Conservation (phyloP, 2,113 vertebrate genomes). For the Zosterops borbonicus region DNA sequence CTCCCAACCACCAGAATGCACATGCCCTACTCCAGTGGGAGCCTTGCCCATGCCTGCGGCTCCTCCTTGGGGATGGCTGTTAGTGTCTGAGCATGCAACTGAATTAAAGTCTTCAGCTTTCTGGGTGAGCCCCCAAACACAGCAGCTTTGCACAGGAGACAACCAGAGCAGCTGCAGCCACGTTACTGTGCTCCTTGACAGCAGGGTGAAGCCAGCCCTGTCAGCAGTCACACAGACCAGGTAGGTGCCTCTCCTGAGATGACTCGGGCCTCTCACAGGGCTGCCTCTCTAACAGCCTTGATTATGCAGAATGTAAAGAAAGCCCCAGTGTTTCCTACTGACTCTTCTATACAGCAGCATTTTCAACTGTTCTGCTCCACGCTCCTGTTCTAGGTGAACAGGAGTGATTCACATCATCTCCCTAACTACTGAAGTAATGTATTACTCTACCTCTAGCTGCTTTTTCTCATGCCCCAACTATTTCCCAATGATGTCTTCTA, state of each 20-base stretch:
- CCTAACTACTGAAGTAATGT: not conserved
- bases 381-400: not conserved
- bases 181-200: not conserved
- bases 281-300: not conserved
- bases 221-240: not conserved
- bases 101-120: not conserved
- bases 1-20: not conserved
- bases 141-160: not conserved
- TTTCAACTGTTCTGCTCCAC: not conserved
- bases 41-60: not conserved
- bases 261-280: not conserved
- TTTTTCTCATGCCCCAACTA: not conserved
- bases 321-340: not conserved
- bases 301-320: not conserved
- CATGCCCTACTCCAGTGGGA: not conserved
- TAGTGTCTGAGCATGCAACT: not conserved
- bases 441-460: not conserved
- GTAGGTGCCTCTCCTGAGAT: not conserved
- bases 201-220: not conserved
- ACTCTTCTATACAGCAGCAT: not conserved
- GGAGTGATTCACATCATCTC: not conserved
- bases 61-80: not conserved
- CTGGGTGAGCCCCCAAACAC: not conserved
- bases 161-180: not conserved
- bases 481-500: not conserved